Percentiles rank a stretch among this genome's conserved stretches.
Evolutionary conservation across 2,888 invertebrate genomes (phyloP).

Genomic region (Nesidiocoris tenuis): DNA sequence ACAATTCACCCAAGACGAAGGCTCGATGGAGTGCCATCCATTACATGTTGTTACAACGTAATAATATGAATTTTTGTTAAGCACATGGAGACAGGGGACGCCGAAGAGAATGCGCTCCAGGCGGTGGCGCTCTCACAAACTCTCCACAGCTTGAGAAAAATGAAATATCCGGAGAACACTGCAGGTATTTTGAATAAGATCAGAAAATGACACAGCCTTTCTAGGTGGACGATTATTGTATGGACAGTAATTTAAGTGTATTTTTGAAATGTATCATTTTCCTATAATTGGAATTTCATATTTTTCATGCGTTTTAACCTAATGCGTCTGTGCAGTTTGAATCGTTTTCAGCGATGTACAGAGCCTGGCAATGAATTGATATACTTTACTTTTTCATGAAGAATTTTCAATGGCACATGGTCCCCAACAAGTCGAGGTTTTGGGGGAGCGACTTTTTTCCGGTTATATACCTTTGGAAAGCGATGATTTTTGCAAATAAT

Average conservation of each 20-base stretch:
- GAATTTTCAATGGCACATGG: no score
- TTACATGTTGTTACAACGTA: constrained; percentile 31
- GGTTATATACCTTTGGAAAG: no score
- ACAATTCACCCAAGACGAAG: constrained; percentile 30
- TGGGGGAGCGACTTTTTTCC: no score
- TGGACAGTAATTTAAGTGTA: neutral
- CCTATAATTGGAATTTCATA: no score
- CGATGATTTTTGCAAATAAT: no score
- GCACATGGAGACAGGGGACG: constrained; percentile 32
- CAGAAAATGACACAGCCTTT: neutral
- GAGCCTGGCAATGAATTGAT: neutral
- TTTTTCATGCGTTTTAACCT: no score
- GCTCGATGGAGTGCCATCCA: neutral
- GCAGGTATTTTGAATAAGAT: constrained; percentile 35
- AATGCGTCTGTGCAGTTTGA: no score
- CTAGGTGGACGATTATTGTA: no score
- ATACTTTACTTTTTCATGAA: no score
- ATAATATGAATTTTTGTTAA: constrained; percentile 35
- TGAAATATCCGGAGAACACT: constrained; percentile 49
- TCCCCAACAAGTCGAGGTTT: no score
- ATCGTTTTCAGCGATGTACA: neutral
- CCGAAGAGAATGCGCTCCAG: constrained; percentile 50
- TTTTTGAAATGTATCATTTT: no score
- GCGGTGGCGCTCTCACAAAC: constrained; percentile 52
- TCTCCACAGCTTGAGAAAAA: constrained; percentile 51